Evolutionary conservation across 2,888 invertebrate genomes (phyloP).

Genomic region (Lithophane socia): DNA sequence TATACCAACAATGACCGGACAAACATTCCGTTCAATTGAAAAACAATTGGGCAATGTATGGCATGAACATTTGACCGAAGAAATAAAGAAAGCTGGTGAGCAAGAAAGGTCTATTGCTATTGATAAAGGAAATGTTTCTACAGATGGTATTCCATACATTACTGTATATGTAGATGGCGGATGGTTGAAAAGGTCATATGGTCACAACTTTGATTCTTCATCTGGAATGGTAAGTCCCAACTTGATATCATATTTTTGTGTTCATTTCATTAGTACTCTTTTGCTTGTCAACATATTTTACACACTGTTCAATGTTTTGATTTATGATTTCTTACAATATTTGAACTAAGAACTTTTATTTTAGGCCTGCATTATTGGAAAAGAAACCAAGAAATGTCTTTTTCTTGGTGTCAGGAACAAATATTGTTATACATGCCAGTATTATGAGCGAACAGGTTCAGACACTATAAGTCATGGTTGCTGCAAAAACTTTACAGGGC

Average conservation of each 20-base stretch:
- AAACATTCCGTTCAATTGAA: background rate
- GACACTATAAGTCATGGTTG: background rate
- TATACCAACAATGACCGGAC: background rate
- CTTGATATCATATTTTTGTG: background rate
- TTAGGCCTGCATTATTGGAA: constrained; percentile 2
- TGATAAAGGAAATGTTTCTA: too few relatives aligned
- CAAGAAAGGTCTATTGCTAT: too few relatives aligned
- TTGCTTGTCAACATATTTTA: too few relatives aligned
- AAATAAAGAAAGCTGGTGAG: too few relatives aligned
- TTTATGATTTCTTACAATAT: too few relatives aligned
- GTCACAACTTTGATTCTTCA: constrained; percentile 7
- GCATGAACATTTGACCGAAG: too few relatives aligned
- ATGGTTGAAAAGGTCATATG: too few relatives aligned
- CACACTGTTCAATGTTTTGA: too few relatives aligned
- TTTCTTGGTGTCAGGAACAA: background rate
- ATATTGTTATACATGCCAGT: background rate
- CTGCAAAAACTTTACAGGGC: constrained; percentile 1
- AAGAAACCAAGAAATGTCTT: background rate
- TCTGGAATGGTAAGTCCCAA: constrained; percentile 5
- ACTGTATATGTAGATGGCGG: too few relatives aligned
- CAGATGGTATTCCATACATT: too few relatives aligned
- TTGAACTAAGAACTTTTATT: background rate
- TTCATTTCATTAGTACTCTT: background rate
- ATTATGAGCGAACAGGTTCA: constrained; percentile 7
- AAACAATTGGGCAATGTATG: background rate